Evolutionary conservation across 2,797 vertebrate genomes (phyloP).

Genomic region (Danio choprae): DNA sequence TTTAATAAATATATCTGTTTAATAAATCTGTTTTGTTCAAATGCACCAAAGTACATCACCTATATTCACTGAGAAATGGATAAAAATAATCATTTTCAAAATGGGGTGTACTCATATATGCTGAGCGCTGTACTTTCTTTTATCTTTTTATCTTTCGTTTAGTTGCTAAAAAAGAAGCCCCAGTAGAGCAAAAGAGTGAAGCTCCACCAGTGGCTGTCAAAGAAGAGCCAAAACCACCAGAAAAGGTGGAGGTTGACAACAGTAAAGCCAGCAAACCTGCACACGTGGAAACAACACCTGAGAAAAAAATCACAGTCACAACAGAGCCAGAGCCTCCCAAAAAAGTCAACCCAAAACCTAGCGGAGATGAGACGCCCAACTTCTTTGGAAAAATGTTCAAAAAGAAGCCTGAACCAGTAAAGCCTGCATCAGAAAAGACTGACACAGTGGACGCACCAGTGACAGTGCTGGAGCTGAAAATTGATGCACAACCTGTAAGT

Average conservation of each 20-base stretch:
- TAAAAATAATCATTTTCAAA: too few species aligned
- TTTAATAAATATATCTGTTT: too few species aligned
- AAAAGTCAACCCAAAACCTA: conserved; percentile 52
- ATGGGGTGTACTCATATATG: too few species aligned
- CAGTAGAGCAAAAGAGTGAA: conserved; percentile 67
- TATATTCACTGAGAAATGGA: too few species aligned
- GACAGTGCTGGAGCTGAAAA: conserved; percentile 56
- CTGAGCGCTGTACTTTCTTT: too few species aligned
- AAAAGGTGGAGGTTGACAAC: conserved; percentile 47
- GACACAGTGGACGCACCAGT: conserved; percentile 43
- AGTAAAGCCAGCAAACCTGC: conserved; percentile 53
- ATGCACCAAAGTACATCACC: too few species aligned
- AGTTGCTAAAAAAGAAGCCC: conserved; percentile 64
- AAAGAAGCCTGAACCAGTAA: conserved; percentile 64
- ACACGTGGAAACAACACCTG: conserved; percentile 3
- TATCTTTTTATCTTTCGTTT: conserved; percentile 14
- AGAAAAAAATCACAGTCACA: conserved; percentile 35
- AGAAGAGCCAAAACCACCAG: conserved; percentile 62
- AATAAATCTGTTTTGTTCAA: too few species aligned
- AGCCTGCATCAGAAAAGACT: conserved; percentile 21
- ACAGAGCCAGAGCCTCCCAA: background rate
- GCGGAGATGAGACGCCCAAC: conserved; percentile 52
- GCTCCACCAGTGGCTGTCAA: conserved; percentile 68
- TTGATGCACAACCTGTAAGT: conserved; percentile 65
- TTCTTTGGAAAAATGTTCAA: conserved; percentile 85